A percentile compares a stretch with the other conserved stretches of the same genome.
These are phyloP conservation scores for Ditula angustiorana DNA, from an alignment of 2,888 invertebrate genomes.

Conservation along the genomic window DNA sequence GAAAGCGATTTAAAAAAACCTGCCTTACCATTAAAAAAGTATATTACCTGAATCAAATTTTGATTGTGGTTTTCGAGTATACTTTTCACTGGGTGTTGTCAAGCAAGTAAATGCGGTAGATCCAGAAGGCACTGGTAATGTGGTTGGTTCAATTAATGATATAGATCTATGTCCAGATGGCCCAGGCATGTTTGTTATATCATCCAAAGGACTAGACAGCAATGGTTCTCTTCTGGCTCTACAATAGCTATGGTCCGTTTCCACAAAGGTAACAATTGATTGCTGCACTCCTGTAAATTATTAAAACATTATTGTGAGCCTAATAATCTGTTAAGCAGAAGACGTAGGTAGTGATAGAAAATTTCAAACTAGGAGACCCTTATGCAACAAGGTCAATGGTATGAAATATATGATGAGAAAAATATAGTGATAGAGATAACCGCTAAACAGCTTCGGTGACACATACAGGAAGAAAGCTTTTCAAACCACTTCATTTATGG, in stretches of 20 bases:
- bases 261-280: neutral
- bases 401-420: too few species aligned
- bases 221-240: too few species aligned
- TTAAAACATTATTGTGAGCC: neutral
- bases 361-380: too few species aligned
- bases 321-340: neutral
- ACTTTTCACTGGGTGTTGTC: neutral
- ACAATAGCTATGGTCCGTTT: neutral
- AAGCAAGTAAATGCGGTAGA: neutral
- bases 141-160: neutral
- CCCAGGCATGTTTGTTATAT: neutral
- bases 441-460: too few species aligned
- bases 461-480: too few species aligned
- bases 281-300: neutral
- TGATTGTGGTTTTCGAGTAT: neutral
- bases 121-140: neutral
- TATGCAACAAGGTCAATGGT: too few species aligned
- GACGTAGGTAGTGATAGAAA: too few species aligned
- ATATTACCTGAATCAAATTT: conserved; percentile 5
- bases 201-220: neutral
- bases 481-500: too few species aligned
- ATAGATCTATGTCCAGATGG: neutral
- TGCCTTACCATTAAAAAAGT: neutral
- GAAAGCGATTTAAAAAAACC: neutral
- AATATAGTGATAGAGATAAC: too few species aligned